Evolutionary conservation across 2,113 vertebrate genomes (phyloP).

Genomic region (Nansenia antarctica): DNA sequence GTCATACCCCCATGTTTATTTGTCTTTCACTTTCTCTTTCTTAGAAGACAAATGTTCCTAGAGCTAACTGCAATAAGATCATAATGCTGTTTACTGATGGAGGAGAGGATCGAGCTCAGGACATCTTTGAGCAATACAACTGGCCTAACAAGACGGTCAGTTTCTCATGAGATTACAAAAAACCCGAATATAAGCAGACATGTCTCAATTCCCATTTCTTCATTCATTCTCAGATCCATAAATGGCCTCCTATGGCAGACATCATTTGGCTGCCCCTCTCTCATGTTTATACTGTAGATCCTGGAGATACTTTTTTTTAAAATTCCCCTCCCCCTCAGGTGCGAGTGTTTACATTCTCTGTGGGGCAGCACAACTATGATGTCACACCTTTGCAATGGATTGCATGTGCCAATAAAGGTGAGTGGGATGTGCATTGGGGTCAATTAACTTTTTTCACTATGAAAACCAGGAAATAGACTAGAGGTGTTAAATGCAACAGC

Average conservation of each 20-base stretch:
- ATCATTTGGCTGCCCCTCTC: not conserved
- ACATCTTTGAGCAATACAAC: constrained; percentile 97
- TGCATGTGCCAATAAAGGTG: constrained; percentile 97
- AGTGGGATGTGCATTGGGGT: constrained; percentile 6
- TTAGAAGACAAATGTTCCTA: constrained; percentile 88
- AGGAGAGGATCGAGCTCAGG: constrained; percentile 94
- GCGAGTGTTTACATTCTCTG: constrained; percentile 96
- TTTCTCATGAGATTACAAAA: constrained; percentile 8
- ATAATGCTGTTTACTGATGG: constrained; percentile 99
- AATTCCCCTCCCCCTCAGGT: constrained; percentile 49
- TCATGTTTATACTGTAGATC: not conserved
- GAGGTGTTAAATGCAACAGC: too few relatives aligned
- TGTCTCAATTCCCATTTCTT: not conserved
- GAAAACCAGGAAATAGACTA: too few relatives aligned
- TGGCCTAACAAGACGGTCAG: constrained; percentile 97
- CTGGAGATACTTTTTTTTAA: not conserved
- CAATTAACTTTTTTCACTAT: too few relatives aligned
- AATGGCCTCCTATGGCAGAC: not conserved
- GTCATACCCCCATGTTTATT: not conserved
- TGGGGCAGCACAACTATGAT: constrained; percentile 98
- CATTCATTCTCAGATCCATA: not conserved
- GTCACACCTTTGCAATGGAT: constrained; percentile 99
- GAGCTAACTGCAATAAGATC: constrained; percentile 98
- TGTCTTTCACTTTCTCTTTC: constrained; percentile 5
- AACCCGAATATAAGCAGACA: constrained; percentile 1